These are phyloP conservation scores for Psephotus haematonotus DNA, from an alignment of 2,113 vertebrate species.

Conservation along the genomic window DNA sequence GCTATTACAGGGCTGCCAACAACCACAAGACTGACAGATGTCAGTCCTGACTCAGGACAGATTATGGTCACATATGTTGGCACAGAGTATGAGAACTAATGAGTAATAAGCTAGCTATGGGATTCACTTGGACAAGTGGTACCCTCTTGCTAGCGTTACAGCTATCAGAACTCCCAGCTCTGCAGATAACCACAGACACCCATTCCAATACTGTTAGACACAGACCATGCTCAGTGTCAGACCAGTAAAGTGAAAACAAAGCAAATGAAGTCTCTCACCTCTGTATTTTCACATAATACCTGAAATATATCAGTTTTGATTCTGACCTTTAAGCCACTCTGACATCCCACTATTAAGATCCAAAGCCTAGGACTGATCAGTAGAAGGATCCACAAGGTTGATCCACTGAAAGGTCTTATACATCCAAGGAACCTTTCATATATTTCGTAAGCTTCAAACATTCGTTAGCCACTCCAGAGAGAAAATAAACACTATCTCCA, in stretches of 20 bases:
- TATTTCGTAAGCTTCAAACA: not conserved
- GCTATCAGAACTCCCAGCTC: not conserved
- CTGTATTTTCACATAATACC: not conserved
- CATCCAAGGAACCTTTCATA: not conserved
- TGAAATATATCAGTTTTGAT: not conserved
- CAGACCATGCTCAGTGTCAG: not conserved
- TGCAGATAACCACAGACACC: not conserved
- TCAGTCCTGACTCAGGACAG: not conserved
- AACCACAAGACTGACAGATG: not conserved
- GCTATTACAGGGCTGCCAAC: not conserved
- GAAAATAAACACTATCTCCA: not conserved
- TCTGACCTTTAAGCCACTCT: not conserved
- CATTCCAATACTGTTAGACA: not conserved
- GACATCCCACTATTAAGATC: not conserved
- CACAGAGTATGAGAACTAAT: not conserved
- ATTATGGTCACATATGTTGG: not conserved
- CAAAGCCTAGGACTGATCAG: not conserved
- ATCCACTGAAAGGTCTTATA: not conserved
- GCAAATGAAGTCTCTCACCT: not conserved
- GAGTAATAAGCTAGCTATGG: not conserved
- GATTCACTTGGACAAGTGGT: not conserved
- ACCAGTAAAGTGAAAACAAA: not conserved
- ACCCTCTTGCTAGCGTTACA: not conserved
- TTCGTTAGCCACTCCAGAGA: not conserved
- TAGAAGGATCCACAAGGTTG: not conserved